Evolutionary conservation across 2,888 invertebrate genomes (phyloP).

Genomic region (Drosophila mettleri): DNA sequence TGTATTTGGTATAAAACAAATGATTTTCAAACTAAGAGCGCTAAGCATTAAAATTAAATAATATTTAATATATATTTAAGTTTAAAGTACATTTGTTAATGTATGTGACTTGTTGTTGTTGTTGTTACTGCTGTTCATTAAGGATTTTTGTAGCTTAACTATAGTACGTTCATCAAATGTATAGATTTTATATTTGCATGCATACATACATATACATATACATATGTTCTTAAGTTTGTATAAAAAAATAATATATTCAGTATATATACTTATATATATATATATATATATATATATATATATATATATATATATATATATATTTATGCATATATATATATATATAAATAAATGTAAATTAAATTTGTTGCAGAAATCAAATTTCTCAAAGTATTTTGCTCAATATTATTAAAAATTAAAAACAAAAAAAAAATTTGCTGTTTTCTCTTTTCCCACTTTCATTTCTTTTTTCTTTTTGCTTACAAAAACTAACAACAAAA

Average conservation of each 20-base stretch:
- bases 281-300: conserved; percentile 3
- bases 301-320: conserved; percentile 45
- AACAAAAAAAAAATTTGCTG: conserved; percentile 21
- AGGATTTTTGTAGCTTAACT: conserved; percentile 42
- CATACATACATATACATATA: not conserved
- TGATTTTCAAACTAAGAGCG: conserved; percentile 60
- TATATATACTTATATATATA: conserved; percentile 56
- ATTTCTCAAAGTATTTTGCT: conserved; percentile 64
- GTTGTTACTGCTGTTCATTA: conserved; percentile 31
- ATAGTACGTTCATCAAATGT: conserved; percentile 27
- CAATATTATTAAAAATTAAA: conserved; percentile 41
- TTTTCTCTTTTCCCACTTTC: not conserved
- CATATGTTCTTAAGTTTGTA: conserved; percentile 18
- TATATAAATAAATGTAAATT: conserved; percentile 39
- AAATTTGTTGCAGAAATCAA: conserved; percentile 59
- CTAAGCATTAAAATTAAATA: conserved; percentile 72
- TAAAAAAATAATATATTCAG: conserved; percentile 34
- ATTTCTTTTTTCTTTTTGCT: conserved; percentile 32
- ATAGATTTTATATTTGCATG: conserved; percentile 21
- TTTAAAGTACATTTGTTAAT: conserved; percentile 58
- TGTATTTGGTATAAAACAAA: conserved; percentile 78
- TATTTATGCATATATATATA: conserved; percentile 22
- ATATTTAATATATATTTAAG: conserved; percentile 31
- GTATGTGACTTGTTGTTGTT: conserved; percentile 67
- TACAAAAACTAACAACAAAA: conserved; percentile 75